Evolutionary conservation across 2,888 invertebrate species (phyloP).

Genomic region (Toxonevra muliebris): DNA sequence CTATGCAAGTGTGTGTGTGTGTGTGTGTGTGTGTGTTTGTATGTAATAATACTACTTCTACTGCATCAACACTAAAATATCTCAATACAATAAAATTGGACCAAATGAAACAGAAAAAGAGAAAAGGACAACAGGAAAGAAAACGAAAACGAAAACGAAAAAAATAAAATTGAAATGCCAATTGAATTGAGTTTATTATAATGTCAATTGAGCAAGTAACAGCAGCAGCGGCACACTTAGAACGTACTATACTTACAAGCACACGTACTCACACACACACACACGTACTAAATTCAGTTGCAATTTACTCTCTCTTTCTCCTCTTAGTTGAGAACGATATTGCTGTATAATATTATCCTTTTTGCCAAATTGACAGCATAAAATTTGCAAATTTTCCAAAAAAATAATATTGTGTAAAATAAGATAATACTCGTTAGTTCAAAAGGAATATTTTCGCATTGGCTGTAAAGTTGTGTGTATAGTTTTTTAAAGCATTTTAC

Average conservation of each 20-base stretch:
- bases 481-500: too few species aligned
- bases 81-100: neutral
- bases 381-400: too few species aligned
- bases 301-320: neutral
- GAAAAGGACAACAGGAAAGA: neutral
- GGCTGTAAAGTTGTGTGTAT: too few species aligned
- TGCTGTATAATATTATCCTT: too few species aligned
- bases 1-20: neutral
- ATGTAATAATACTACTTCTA: neutral
- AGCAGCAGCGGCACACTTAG: neutral
- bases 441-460: too few species aligned
- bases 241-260: conserved; percentile 10
- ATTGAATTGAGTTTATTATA: conserved; percentile 32
- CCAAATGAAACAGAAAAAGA: neutral
- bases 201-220: conserved; percentile 31
- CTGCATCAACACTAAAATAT: neutral
- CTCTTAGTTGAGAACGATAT: too few species aligned
- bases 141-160: too few species aligned
- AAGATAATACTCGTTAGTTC: too few species aligned
- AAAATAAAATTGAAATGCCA: conserved; percentile 14
- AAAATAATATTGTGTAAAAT: too few species aligned
- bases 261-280: conserved; percentile 5
- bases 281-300: neutral
- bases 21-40: neutral
- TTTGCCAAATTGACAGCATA: too few species aligned